A percentile compares a stretch with the other conserved stretches of the same genome.
Conservation (phyloP, 2,888 invertebrate genomes). For the Linnaemya tessellans region DNA sequence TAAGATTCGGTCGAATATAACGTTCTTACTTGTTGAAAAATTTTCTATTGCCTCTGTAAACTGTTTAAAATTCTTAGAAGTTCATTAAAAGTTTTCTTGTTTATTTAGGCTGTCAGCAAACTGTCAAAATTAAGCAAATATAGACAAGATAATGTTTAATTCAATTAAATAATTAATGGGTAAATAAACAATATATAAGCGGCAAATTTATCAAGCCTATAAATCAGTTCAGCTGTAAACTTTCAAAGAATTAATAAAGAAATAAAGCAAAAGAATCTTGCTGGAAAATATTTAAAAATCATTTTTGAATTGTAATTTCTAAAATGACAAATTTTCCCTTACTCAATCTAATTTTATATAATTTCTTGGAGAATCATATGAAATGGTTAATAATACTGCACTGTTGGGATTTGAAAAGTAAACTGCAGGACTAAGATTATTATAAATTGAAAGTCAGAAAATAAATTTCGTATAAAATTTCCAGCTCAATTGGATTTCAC, state of each 20-base stretch:
- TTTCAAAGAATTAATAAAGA: background rate
- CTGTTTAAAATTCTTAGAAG: background rate
- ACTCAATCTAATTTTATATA: slow-evolving; percentile 45
- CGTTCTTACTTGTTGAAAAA: background rate
- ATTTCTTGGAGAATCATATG: slow-evolving; percentile 51
- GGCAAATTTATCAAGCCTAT: background rate
- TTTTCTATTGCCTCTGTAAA: background rate
- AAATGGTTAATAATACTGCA: slow-evolving; percentile 56
- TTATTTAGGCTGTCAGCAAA: slow-evolving; percentile 58
- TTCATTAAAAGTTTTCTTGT: slow-evolving; percentile 16
- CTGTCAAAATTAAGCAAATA: slow-evolving; percentile 62
- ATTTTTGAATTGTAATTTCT: background rate
- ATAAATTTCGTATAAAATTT: background rate
- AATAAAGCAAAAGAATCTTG: background rate
- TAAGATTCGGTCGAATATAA: too few species aligned
- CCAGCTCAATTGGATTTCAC: slow-evolving; percentile 55
- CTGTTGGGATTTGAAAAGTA: slow-evolving; percentile 55
- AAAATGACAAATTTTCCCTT: slow-evolving; percentile 55
- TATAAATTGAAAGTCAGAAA: background rate
- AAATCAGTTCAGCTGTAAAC: slow-evolving; percentile 13
- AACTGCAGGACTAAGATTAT: background rate
- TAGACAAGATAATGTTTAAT: slow-evolving; percentile 17
- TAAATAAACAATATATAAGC: slow-evolving; percentile 51
- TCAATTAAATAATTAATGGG: slow-evolving; percentile 22
- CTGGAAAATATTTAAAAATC: background rate